These are phyloP conservation scores for Macrophya alboannulata DNA, from an alignment of 2,888 invertebrate species.

Conservation along the genomic window DNA sequence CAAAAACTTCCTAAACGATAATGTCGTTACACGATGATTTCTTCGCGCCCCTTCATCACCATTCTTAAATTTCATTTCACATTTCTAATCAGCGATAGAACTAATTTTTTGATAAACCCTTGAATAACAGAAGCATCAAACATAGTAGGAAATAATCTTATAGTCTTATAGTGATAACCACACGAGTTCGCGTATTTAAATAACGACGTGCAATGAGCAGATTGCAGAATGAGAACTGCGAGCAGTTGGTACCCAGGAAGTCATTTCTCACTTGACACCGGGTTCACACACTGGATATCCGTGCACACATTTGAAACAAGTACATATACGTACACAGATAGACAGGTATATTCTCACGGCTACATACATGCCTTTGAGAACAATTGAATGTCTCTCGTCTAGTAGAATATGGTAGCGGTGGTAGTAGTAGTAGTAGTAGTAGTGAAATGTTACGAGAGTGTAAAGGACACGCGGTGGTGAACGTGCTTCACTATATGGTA, in stretches of 20 bases:
- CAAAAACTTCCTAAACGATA: too few species aligned
- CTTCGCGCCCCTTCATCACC: too few species aligned
- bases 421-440: neutral
- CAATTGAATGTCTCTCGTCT: constrained; percentile 38
- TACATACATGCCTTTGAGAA: constrained; percentile 8
- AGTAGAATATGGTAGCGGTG: neutral
- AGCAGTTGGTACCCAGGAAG: constrained; percentile 43
- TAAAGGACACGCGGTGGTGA: constrained; percentile 38
- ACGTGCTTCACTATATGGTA: neutral
- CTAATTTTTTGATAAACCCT: too few species aligned
- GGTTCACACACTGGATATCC: constrained; percentile 16
- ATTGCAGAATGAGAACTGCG: constrained; percentile 29
- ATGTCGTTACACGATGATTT: neutral
- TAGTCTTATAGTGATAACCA: neutral
- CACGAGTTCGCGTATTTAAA: neutral
- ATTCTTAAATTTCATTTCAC: too few species aligned
- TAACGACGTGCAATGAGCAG: constrained; percentile 23
- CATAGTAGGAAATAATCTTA: neutral
- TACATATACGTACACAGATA: neutral
- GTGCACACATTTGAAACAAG: neutral
- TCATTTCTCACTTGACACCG: constrained; percentile 42
- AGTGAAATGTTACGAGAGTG: constrained; percentile 36
- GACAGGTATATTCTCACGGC: neutral
- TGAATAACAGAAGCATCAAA: neutral
- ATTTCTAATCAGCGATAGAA: neutral